A percentile compares a stretch with the other conserved stretches of the same genome.
Conservation (phyloP, 1,140 invertebrate species). For the Zaprionus capensis region DNA sequence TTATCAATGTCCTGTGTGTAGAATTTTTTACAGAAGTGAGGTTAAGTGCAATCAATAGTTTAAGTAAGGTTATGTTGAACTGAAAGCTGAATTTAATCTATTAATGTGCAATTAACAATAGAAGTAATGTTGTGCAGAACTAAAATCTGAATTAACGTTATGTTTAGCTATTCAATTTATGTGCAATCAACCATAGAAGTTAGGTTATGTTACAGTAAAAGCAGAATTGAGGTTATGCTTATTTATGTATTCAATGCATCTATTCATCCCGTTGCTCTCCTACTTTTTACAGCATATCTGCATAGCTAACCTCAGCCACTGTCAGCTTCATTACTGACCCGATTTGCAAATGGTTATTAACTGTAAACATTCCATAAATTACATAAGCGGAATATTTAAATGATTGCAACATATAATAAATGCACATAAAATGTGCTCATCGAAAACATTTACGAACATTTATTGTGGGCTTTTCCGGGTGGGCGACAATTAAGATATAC, state of each 20-base stretch:
- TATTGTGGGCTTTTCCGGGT: background rate
- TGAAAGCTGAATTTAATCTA: background rate
- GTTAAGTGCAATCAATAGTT: background rate
- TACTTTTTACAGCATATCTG: background rate
- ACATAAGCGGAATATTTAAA: slow-evolving; percentile 34
- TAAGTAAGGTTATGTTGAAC: background rate
- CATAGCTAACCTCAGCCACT: background rate
- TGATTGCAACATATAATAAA: slow-evolving; percentile 34
- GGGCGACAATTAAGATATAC: slow-evolving; percentile 26
- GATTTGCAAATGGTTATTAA: slow-evolving; percentile 25
- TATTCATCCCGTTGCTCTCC: no score
- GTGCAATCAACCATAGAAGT: background rate
- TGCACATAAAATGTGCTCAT: slow-evolving; percentile 19
- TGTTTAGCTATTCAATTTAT: no score
- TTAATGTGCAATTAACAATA: background rate
- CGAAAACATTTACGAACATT: slow-evolving; percentile 10
- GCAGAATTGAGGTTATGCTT: background rate
- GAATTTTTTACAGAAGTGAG: background rate
- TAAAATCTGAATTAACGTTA: background rate
- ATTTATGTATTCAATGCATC: no score
- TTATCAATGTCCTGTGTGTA: no score
- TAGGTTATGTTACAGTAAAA: background rate
- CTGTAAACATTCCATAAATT: slow-evolving; percentile 39
- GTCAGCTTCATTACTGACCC: background rate
- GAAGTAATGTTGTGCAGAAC: background rate